These are phyloP conservation scores for Amphimallon solstitiale DNA, from an alignment of 2,888 invertebrate species.

Conservation along the genomic window DNA sequence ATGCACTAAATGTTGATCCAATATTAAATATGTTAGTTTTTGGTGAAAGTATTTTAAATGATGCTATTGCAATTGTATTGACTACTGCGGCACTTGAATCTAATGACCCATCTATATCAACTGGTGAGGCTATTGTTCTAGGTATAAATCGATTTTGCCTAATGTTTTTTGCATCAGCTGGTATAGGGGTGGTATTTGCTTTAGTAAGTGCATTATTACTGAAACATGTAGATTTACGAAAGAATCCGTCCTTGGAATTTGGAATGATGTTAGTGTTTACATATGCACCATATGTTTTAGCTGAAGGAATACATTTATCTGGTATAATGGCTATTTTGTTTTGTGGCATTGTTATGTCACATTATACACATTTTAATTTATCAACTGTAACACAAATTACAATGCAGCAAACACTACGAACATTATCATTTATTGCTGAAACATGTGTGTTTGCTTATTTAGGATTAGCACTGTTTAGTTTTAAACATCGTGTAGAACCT, in stretches of 20 bases:
- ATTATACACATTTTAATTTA: slow-evolving; percentile 98
- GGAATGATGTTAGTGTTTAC: slow-evolving; percentile 99
- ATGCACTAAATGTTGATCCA: slow-evolving; percentile 96
- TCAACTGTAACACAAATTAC: slow-evolving; percentile 99
- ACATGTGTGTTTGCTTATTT: slow-evolving; percentile 99
- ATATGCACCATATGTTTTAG: slow-evolving; percentile 97
- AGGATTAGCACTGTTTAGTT: slow-evolving; percentile 93
- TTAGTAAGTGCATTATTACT: slow-evolving; percentile 90
- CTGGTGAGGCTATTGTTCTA: slow-evolving; percentile 86
- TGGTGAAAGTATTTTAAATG: slow-evolving; percentile 94
- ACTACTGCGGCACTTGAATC: slow-evolving; percentile 88
- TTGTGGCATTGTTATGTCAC: slow-evolving; percentile 99
- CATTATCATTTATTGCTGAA: slow-evolving; percentile 96
- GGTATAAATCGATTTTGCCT: slow-evolving; percentile 91
- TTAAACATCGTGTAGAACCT: slow-evolving; percentile 90
- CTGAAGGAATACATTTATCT: slow-evolving; percentile 78
- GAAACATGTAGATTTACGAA: slow-evolving; percentile 95
- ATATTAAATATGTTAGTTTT: slow-evolving; percentile 99
- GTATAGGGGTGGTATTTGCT: slow-evolving; percentile 95
- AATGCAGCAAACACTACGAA: slow-evolving; percentile 98
- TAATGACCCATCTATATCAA: slow-evolving; percentile 73
- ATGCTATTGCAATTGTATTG: slow-evolving; percentile 97
- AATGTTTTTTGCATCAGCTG: slow-evolving; percentile 99
- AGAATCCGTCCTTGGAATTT: slow-evolving; percentile 98
- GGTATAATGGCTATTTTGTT: slow-evolving; percentile 99